Evolutionary conservation across 2,113 vertebrate species (phyloP).

Genomic region (Barbus barbus): DNA sequence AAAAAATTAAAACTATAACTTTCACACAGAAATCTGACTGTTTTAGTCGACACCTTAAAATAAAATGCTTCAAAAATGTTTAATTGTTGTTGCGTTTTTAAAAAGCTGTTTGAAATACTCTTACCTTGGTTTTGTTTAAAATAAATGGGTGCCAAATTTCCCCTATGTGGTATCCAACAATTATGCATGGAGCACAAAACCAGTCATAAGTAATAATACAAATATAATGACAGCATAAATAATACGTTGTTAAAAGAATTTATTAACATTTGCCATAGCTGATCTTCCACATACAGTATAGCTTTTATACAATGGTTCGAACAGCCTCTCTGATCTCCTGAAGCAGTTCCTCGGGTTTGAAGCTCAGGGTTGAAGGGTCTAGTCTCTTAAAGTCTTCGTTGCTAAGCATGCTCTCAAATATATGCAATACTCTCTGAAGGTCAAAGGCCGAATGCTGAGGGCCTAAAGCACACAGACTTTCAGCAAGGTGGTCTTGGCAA

Average conservation of each 20-base stretch:
- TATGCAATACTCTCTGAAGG: conserved; percentile 79
- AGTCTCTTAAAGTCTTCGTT: conserved; percentile 87
- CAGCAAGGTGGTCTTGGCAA: conserved; percentile 60
- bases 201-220: no score
- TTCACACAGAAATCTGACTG: conserved; percentile 6
- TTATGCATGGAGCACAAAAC: no score
- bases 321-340: conserved; percentile 79
- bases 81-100: background rate
- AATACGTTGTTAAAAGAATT: background rate
- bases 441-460: conserved; percentile 88
- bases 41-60: background rate
- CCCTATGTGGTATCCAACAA: background rate
- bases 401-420: conserved; percentile 81
- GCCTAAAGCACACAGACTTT: conserved; percentile 71
- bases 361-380: conserved; percentile 68
- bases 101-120: background rate
- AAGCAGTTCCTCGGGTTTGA: conserved; percentile 77
- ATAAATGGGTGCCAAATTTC: background rate
- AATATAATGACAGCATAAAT: background rate
- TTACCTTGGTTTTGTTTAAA: background rate
- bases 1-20: background rate
- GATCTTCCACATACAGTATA: background rate
- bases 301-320: conserved; percentile 58
- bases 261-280: background rate
- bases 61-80: background rate